Evolutionary conservation across 1,140 invertebrate genomes (phyloP), one percentile per base, ranked within the genome.

Genomic region (Pogonognathellus flavescens): DNA sequence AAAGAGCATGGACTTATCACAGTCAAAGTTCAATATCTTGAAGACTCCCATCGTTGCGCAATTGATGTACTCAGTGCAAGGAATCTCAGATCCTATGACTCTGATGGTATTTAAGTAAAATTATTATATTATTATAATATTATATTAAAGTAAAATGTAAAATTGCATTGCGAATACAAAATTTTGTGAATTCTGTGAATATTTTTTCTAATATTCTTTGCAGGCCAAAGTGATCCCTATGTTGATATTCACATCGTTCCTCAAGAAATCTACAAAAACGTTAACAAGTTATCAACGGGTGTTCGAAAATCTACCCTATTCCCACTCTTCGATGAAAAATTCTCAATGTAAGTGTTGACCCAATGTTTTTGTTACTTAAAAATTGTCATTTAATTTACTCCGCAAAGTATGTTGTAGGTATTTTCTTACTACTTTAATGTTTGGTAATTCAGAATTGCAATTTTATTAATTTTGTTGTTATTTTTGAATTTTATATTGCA

Each of bases 161-260:
- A n/a, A n/a, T n/a, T n/a, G n/a, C n/a, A n/a, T n/a, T n/a, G n/a
- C n/a, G n/a, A n/a, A n/a, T n/a, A n/a, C n/a, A n/a, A n/a, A n/a
- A n/a, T n/a, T n/a, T n/a, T n/a, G n/a, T n/a, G n/a, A n/a, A n/a
- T n/a, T n/a, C n/a, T n/a, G n/a, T n/a, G n/a, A n/a, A n/a, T n/a
- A n/a, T n/a, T n/a, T n/a, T n/a, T n/a, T n/a, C n/a, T n/a, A 57
- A 13, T 2, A 57, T 5, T 31, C 7, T 76, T 50, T 76, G 18
- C 59, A 76, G 70, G 70, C 7, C 70, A 41, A 5, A 76, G 70
- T n/a, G 70, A 76, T 18, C 70, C 70, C 18, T 76, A 18, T 50
- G 70, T 76, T n/a, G 70, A 76, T 49, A 31, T 76, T 0, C 41
- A 7, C 14, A 31, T 76, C 0, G 70, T 76, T 0, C 70, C 70